Conservation (phyloP, 2,888 invertebrate species). For the Bembecia ichneumoniformis region DNA sequence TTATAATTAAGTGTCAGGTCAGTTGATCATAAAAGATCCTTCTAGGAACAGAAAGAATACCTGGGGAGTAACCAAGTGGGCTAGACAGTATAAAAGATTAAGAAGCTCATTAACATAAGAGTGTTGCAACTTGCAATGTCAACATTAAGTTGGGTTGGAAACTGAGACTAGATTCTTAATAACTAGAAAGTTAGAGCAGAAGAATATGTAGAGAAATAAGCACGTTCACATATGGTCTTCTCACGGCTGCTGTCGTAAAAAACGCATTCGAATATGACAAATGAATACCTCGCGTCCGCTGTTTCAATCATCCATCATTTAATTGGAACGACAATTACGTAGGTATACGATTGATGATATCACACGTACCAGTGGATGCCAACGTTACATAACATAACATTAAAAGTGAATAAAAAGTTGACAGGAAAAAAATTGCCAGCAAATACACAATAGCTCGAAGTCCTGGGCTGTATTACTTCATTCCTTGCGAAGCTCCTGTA, state of each 20-base stretch:
- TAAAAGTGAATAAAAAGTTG: slow-evolving; percentile 40
- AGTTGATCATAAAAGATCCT: too few relatives aligned
- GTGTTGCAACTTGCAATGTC: too few relatives aligned
- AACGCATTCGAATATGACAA: slow-evolving; percentile 11
- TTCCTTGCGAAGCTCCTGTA: slow-evolving; percentile 47
- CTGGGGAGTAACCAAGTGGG: too few relatives aligned
- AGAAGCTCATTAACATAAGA: too few relatives aligned
- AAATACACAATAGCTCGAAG: slow-evolving; percentile 64
- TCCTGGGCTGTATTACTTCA: slow-evolving; percentile 63
- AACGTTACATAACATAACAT: slow-evolving; percentile 43
- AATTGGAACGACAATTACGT: slow-evolving; percentile 37
- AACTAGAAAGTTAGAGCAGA: too few relatives aligned
- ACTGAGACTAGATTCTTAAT: too few relatives aligned
- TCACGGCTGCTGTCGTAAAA: background rate
- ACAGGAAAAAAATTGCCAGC: slow-evolving; percentile 41
- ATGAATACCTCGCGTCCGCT: slow-evolving; percentile 31
- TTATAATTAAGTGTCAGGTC: too few relatives aligned
- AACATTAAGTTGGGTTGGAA: too few relatives aligned
- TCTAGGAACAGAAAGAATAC: too few relatives aligned
- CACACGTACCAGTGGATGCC: slow-evolving; percentile 16
- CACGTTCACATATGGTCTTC: background rate
- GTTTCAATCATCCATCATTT: slow-evolving; percentile 26
- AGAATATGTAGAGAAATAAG: too few relatives aligned
- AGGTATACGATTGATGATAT: slow-evolving; percentile 31
- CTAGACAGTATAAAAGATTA: too few relatives aligned